A percentile compares a stretch with the other conserved stretches of the same genome.
These are phyloP conservation scores for Anolis apletophallus DNA, from an alignment of 2,797 vertebrate species.

Conservation along the genomic window DNA sequence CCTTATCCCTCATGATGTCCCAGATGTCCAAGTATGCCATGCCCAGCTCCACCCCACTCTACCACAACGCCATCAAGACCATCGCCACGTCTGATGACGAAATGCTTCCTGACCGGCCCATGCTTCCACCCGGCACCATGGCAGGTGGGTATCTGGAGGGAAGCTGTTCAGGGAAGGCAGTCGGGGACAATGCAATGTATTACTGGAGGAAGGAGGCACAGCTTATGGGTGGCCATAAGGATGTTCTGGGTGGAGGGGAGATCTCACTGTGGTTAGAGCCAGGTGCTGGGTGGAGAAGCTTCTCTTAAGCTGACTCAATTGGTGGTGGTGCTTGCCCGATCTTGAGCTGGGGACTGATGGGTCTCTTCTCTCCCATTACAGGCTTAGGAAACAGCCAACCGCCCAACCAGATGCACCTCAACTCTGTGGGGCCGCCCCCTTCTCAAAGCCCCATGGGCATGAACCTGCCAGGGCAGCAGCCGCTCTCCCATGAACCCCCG, in stretches of 20 bases:
- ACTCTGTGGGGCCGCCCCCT: conserved; percentile 74
- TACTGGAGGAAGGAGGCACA: rapidly evolving
- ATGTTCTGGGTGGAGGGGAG: too few relatives aligned
- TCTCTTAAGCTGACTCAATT: too few relatives aligned
- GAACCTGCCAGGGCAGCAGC: conserved; percentile 88
- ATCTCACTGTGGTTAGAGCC: not conserved
- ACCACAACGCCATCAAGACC: conserved; percentile 99
- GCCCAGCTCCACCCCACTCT: conserved; percentile 96
- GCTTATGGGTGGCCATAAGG: too few relatives aligned
- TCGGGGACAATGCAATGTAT: too few relatives aligned
- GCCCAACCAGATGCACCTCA: conserved; percentile 82
- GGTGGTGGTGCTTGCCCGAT: too few relatives aligned
- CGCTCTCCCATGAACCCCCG: conserved; percentile 89
- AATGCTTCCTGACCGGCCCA: conserved; percentile 91
- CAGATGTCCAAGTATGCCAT: conserved; percentile 99
- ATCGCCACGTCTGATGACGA: conserved; percentile 98
- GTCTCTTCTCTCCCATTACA: conserved; percentile 57
- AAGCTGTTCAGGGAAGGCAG: not conserved
- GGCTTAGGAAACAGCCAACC: conserved; percentile 86
- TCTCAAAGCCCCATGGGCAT: conserved; percentile 94
- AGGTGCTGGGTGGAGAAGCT: too few relatives aligned
- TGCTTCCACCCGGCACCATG: conserved; percentile 89
- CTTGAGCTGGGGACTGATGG: conserved; percentile 6
- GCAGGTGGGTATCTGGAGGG: conserved; percentile 77
- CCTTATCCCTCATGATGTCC: conserved; percentile 96